These are phyloP conservation scores for Pseudeuparius sepicola DNA, from an alignment of 2,888 invertebrate species.

Conservation along the genomic window DNA sequence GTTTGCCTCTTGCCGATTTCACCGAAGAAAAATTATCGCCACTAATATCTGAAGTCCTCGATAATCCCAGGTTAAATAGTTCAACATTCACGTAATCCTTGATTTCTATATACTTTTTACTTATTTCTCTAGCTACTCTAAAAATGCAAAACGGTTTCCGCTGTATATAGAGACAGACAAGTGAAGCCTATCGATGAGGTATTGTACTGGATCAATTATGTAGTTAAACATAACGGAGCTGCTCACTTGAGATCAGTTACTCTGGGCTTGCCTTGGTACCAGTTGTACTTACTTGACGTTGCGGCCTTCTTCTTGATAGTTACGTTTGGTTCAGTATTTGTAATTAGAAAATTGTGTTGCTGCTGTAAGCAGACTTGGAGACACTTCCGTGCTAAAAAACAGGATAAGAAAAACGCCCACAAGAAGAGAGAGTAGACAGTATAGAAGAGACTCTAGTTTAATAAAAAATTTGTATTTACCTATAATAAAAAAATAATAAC, in stretches of 20 bases:
- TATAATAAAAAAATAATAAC: no score
- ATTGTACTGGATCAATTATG: slow-evolving; percentile 32
- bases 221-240: slow-evolving; percentile 29
- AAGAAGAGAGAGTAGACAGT: no score
- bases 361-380: no score
- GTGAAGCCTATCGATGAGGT: slow-evolving; percentile 29
- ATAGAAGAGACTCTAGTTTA: no score
- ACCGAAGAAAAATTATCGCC: slow-evolving; percentile 37
- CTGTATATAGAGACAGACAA: slow-evolving; percentile 28
- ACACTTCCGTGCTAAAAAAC: no score
- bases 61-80: slow-evolving; percentile 33
- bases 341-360: no score
- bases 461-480: no score
- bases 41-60: slow-evolving; percentile 37
- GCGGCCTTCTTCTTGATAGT: slow-evolving; percentile 11
- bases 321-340: no score
- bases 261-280: slow-evolving; percentile 26
- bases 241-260: slow-evolving; percentile 28
- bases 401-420: no score
- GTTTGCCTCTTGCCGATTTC: slow-evolving; percentile 38
- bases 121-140: slow-evolving; percentile 25
- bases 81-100: no score
- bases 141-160: slow-evolving; percentile 26
- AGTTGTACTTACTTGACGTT: slow-evolving; percentile 29
- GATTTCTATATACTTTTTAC: no score